These are phyloP conservation scores for Eulithis testata DNA, from an alignment of 2,888 invertebrate species.

Conservation along the genomic window DNA sequence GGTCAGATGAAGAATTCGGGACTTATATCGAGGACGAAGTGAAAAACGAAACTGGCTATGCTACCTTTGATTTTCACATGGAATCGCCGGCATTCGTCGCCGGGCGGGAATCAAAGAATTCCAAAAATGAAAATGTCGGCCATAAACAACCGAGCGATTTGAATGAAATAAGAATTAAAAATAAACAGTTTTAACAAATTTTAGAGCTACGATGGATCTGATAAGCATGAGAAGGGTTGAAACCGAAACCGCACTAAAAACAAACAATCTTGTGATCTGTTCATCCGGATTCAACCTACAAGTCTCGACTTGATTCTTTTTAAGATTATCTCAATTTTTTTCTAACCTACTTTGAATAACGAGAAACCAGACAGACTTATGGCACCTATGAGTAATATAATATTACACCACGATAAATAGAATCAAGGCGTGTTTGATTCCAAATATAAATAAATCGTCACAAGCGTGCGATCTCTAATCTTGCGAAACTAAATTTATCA, in stretches of 20 bases:
- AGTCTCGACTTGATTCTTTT: slow-evolving; percentile 74
- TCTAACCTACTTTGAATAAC: slow-evolving; percentile 65
- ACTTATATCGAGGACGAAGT: slow-evolving; percentile 68
- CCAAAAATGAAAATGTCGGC: slow-evolving; percentile 82
- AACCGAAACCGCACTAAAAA: slow-evolving; percentile 76
- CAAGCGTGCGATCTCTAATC: slow-evolving; percentile 33
- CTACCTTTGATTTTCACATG: slow-evolving; percentile 77
- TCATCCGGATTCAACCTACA: slow-evolving; percentile 75
- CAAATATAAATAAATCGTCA: slow-evolving; percentile 58
- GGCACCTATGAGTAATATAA: slow-evolving; percentile 69
- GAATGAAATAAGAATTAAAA: slow-evolving; percentile 80
- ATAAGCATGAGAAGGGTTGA: slow-evolving; percentile 80
- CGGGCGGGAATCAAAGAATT: slow-evolving; percentile 67
- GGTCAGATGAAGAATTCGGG: slow-evolving; percentile 69
- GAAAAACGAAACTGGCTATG: slow-evolving; percentile 69
- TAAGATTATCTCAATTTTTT: slow-evolving; percentile 58
- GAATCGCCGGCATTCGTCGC: slow-evolving; percentile 72
- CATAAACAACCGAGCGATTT: slow-evolving; percentile 83
- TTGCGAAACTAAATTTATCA: slow-evolving; percentile 48
- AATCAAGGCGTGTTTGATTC: slow-evolving; percentile 59
- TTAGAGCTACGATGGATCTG: slow-evolving; percentile 71
- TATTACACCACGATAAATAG: slow-evolving; percentile 57
- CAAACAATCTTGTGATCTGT: slow-evolving; percentile 71
- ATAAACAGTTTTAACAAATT: slow-evolving; percentile 76
- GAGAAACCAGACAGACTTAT: slow-evolving; percentile 59